phyloP scores from a whole-genome alignment of 2,888 invertebrate genomes.

The Ormyrus nitidulus region DNA sequence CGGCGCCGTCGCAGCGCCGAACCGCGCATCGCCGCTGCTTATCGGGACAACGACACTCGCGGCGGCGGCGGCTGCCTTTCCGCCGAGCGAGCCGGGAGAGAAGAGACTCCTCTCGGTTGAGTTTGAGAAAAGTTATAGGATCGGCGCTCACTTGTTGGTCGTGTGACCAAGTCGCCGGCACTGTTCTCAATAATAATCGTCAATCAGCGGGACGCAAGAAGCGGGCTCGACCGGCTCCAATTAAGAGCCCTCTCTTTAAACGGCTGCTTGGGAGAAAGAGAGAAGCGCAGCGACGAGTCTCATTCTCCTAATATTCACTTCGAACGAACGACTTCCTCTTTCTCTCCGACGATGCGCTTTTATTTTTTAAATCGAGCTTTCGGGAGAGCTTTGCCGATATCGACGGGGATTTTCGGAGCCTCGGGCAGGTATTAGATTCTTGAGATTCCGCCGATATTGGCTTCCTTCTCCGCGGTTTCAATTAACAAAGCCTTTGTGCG shows the following conservation, averaged over 20 bases:
- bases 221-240: slow-evolving; percentile 59
- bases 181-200: slow-evolving; percentile 66
- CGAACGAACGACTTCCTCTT: slow-evolving; percentile 38
- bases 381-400: neutral
- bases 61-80: no score
- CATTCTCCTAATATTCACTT: slow-evolving; percentile 39
- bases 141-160: slow-evolving; percentile 20
- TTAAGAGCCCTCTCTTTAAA: slow-evolving; percentile 58
- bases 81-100: no score
- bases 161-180: slow-evolving; percentile 62
- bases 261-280: slow-evolving; percentile 14
- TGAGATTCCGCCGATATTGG: neutral
- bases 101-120: no score
- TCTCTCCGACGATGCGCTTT: neutral
- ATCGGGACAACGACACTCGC: slow-evolving; percentile 9
- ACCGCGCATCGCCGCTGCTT: slow-evolving; percentile 9
- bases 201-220: slow-evolving; percentile 60
- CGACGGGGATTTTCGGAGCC: neutral
- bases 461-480: neutral
- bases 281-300: neutral
- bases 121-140: neutral
- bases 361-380: neutral
- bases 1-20: slow-evolving; percentile 18
- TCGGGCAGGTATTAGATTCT: neutral
- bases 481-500: no score